A percentile compares a stretch with the other conserved stretches of the same genome.
Conservation (phyloP, 2,797 vertebrate species). For the Karalla daura region DNA sequence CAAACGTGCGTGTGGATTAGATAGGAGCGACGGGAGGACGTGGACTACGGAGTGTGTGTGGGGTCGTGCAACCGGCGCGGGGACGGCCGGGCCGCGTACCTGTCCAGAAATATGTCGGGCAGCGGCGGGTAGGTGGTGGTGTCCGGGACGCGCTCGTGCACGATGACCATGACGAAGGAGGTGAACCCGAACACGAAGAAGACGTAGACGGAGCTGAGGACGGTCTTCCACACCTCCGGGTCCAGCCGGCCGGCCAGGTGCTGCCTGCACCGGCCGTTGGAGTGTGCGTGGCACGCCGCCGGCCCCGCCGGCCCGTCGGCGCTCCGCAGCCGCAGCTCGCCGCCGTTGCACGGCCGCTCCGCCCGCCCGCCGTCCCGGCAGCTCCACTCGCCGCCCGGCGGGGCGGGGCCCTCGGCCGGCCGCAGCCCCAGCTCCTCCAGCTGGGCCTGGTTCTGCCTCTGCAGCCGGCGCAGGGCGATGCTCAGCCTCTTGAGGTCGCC, state of each 20-base stretch:
- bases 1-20: constrained; percentile 49
- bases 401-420: constrained; percentile 8
- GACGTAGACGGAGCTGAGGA: constrained; percentile 91
- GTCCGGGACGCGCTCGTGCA: constrained; percentile 95
- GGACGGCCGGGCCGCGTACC: constrained; percentile 75
- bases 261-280: constrained; percentile 88
- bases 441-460: constrained; percentile 87
- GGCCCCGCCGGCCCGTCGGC: constrained; percentile 75
- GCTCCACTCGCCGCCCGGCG: constrained; percentile 47
- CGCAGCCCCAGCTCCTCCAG: constrained; percentile 83
- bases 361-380: constrained; percentile 27
- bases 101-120: constrained; percentile 97
- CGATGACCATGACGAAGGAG: constrained; percentile 96
- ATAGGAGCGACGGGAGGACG: constrained; percentile 29
- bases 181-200: constrained; percentile 95
- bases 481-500: constrained; percentile 95
- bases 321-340: constrained; percentile 83
- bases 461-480: constrained; percentile 89
- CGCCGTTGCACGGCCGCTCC: constrained; percentile 87
- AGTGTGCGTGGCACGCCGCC: constrained; percentile 85
- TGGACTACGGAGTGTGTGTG: constrained; percentile 26
- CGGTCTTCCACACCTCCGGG: constrained; percentile 96
- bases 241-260: constrained; percentile 86
- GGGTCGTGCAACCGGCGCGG: constrained; percentile 22
- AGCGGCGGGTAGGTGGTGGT: constrained; percentile 96